These are phyloP conservation scores for Acrossocheilus fasciatus DNA, from an alignment of 2,797 vertebrate genomes.

Conservation along the genomic window DNA sequence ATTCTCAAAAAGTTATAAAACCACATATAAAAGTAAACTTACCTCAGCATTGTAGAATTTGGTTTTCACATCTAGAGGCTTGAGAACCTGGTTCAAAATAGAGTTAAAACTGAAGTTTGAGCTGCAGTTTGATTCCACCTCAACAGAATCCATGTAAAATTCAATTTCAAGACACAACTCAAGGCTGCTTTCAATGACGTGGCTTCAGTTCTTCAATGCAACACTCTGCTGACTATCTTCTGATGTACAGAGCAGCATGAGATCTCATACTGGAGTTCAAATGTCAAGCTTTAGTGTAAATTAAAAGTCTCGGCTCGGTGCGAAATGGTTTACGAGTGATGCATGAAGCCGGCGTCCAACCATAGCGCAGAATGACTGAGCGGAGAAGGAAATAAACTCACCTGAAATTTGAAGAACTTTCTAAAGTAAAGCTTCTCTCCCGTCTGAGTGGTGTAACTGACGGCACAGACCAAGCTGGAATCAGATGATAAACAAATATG, in stretches of 20 bases:
- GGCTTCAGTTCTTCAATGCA: background rate
- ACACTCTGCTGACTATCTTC: background rate
- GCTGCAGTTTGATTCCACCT: conserved; percentile 64
- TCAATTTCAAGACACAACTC: conserved; percentile 16
- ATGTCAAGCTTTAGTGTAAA: conserved; percentile 58
- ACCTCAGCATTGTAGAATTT: conserved; percentile 99
- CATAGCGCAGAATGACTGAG: background rate
- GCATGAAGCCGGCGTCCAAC: background rate
- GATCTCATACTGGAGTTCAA: conserved; percentile 10
- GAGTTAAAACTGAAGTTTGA: conserved; percentile 77
- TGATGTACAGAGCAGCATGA: conserved; percentile 1
- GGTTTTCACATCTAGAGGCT: conserved; percentile 98
- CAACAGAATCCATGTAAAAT: conserved; percentile 57
- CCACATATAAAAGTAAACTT: conserved; percentile 58
- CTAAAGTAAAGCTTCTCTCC: conserved; percentile 99
- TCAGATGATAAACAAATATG: background rate
- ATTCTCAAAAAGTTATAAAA: background rate
- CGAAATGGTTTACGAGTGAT: conserved; percentile 70
- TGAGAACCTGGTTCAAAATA: conserved; percentile 93
- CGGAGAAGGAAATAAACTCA: conserved; percentile 66
- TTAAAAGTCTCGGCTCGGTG: conserved; percentile 61
- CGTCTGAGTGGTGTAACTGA: conserved; percentile 94
- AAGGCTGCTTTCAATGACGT: background rate
- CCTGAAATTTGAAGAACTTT: conserved; percentile 99
- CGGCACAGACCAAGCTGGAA: conserved; percentile 94